These are phyloP conservation scores for Calephelis virginiensis DNA, from an alignment of 1,140 invertebrate species.

Conservation along the genomic window DNA sequence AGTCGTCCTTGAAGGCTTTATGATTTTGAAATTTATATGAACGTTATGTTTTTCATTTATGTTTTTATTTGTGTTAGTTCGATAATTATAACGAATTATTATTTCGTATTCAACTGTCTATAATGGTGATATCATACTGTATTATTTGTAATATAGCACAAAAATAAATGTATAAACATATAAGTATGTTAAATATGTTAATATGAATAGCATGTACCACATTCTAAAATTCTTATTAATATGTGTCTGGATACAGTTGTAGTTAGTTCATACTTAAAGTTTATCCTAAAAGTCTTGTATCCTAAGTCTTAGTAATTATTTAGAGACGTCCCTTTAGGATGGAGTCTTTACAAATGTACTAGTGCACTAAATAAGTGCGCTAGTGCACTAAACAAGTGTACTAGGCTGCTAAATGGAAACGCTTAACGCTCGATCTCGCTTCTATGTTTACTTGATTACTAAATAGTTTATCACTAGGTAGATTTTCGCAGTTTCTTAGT, in stretches of 20 bases:
- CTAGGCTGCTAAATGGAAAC: slow-evolving; percentile 44
- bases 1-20: slow-evolving; percentile 11
- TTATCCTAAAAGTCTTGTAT: slow-evolving; percentile 31
- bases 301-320: slow-evolving; percentile 11
- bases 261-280: slow-evolving; percentile 51
- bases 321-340: neutral
- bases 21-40: slow-evolving; percentile 11
- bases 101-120: slow-evolving; percentile 7
- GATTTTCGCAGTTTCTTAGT: slow-evolving; percentile 31
- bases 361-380: too few species aligned
- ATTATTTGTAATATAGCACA: slow-evolving; percentile 50
- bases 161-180: slow-evolving; percentile 26
- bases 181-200: slow-evolving; percentile 4
- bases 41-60: slow-evolving; percentile 5
- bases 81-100: neutral
- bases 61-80: slow-evolving; percentile 10
- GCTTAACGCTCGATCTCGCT: slow-evolving; percentile 69
- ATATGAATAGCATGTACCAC: slow-evolving; percentile 26
- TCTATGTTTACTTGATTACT: slow-evolving; percentile 49
- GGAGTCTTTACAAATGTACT: slow-evolving; percentile 3
- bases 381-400: neutral
- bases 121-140: slow-evolving; percentile 25
- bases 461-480: slow-evolving; percentile 47
- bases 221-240: slow-evolving; percentile 37
- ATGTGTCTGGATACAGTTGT: slow-evolving; percentile 40